Evolutionary conservation across 2,113 vertebrate species (phyloP).

Genomic region (Strix aluco): DNA sequence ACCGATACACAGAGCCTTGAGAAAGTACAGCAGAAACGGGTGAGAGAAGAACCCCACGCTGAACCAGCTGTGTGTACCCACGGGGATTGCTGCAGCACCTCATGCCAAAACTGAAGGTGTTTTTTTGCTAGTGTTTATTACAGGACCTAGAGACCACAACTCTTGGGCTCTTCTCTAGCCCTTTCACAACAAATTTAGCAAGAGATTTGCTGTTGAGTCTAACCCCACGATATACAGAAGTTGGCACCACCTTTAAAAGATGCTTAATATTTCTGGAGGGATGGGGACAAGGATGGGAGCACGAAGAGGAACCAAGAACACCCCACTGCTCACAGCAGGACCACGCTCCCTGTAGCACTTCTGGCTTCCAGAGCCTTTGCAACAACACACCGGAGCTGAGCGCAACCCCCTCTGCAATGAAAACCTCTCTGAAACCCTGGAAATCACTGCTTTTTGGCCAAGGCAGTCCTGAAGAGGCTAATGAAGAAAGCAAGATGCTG

Average conservation of each 20-base stretch:
- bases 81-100: not conserved
- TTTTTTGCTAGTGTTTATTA: not conserved
- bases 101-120: not conserved
- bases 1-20: not conserved
- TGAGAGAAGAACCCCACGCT: not conserved
- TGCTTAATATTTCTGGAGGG: not conserved
- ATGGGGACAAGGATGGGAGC: not conserved
- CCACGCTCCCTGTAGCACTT: not conserved
- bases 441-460: not conserved
- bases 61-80: not conserved
- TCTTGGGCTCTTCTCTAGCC: not conserved
- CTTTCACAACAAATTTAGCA: not conserved
- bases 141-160: not conserved
- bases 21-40: not conserved
- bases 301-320: not conserved
- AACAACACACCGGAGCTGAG: not conserved
- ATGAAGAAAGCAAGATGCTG: not conserved
- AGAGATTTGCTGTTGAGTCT: not conserved
- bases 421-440: not conserved
- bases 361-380: not conserved
- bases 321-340: accelerated
- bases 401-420: not conserved
- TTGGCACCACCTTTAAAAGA: not conserved
- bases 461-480: not conserved
- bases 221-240: accelerated